Conservation (phyloP, 2,113 vertebrate genomes). For the Pan troglodytes region DNA sequence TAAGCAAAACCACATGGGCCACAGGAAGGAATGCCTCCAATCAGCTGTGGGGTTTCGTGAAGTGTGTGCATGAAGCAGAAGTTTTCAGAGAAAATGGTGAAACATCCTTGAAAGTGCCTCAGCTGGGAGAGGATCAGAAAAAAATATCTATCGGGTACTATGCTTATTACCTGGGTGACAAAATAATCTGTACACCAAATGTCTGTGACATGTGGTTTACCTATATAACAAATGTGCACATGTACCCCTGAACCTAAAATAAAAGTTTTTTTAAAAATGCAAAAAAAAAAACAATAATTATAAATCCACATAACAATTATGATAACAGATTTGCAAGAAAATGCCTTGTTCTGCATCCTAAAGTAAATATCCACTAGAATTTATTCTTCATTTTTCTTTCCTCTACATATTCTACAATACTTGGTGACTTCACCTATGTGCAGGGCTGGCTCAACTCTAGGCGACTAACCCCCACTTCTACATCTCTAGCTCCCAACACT, state of each 20-base stretch:
- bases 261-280: not conserved
- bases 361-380: not conserved
- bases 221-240: too few species aligned
- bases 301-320: not conserved
- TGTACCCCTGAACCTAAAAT: too few species aligned
- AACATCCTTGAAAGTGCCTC: not conserved
- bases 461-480: not conserved
- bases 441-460: not conserved
- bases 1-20: not conserved
- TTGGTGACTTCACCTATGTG: not conserved
- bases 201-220: too few species aligned
- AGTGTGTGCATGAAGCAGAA: not conserved
- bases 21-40: not conserved
- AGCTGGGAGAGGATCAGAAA: too few species aligned
- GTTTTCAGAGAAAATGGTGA: not conserved
- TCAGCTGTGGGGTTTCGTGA: not conserved
- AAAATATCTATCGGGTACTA: too few species aligned
- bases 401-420: not conserved
- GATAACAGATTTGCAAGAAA: not conserved
- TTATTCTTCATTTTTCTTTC: not conserved
- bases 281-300: not conserved
- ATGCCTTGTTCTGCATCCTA: not conserved
- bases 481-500: not conserved
- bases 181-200: too few species aligned
- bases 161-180: too few species aligned